These are phyloP conservation scores for Paramacrobiotus metropolitanus DNA, from an alignment of 1,140 invertebrate species.

Conservation along the genomic window DNA sequence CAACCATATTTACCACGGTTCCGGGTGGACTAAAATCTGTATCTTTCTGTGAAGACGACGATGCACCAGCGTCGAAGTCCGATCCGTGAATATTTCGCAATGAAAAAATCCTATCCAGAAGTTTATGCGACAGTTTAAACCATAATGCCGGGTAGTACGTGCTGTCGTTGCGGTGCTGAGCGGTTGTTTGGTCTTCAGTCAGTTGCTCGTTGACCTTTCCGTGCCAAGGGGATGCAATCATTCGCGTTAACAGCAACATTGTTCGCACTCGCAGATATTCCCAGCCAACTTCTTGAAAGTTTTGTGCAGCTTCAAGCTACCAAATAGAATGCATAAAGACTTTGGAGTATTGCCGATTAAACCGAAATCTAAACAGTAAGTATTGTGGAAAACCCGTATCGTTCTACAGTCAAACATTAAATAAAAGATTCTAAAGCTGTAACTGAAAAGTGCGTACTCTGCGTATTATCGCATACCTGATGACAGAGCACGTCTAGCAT, in stretches of 20 bases:
- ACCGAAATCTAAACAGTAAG: no score
- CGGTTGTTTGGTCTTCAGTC: background rate
- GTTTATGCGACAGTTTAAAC: background rate
- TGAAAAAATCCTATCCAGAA: background rate
- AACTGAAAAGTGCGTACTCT: background rate
- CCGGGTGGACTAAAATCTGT: background rate
- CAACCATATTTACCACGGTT: background rate
- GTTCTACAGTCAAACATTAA: no score
- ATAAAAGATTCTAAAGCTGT: no score
- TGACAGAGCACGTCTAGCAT: conserved; percentile 86
- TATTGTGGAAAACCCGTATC: no score
- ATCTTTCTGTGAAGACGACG: background rate
- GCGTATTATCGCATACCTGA: conserved; percentile 36
- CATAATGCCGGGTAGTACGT: background rate
- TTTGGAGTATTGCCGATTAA: no score
- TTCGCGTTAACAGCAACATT: background rate
- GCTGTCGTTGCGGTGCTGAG: background rate
- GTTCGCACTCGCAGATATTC: background rate
- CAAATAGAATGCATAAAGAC: conserved; percentile 4
- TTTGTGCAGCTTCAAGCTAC: conserved; percentile 5
- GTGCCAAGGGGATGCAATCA: background rate
- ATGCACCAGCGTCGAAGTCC: background rate
- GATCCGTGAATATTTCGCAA: background rate
- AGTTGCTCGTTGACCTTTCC: background rate
- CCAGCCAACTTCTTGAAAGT: conserved; percentile 1